Evolutionary conservation across 2,888 invertebrate species (phyloP).

Genomic region (Amphipoea oculea): DNA sequence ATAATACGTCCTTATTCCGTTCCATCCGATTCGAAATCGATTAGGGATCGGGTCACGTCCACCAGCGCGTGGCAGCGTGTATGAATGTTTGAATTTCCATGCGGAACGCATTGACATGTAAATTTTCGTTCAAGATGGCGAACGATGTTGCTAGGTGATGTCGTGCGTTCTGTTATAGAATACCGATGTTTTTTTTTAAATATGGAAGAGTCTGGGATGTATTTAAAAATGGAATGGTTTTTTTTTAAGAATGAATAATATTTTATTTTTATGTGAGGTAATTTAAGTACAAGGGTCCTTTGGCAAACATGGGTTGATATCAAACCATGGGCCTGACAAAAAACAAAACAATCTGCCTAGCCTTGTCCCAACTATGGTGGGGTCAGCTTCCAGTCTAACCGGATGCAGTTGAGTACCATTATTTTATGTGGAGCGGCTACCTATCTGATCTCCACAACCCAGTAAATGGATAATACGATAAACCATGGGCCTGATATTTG

Average conservation of each 20-base stretch:
- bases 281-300: neutral
- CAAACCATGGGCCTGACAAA: neutral
- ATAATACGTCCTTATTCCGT: conserved; percentile 67
- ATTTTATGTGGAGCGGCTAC: neutral
- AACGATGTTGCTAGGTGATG: conserved; percentile 52
- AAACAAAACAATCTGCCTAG: neutral
- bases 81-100: conserved; percentile 76
- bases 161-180: conserved; percentile 53
- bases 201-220: neutral
- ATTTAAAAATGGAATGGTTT: neutral
- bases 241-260: too few relatives aligned
- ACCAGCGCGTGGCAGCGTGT: conserved; percentile 68
- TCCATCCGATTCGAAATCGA: conserved; percentile 69
- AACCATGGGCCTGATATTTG: neutral
- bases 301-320: neutral
- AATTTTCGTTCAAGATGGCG: conserved; percentile 71
- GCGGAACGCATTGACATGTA: conserved; percentile 75
- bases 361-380: neutral
- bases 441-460: neutral
- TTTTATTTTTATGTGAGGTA: neutral
- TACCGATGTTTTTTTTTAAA: conserved; percentile 57
- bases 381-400: neutral
- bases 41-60: conserved; percentile 73
- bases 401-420: neutral
- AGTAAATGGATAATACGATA: neutral